Evolutionary conservation across 2,113 vertebrate species (phyloP), one percentile per base, ranked within the genome.

Genomic region (pig (Sus scrofa)): DNA sequence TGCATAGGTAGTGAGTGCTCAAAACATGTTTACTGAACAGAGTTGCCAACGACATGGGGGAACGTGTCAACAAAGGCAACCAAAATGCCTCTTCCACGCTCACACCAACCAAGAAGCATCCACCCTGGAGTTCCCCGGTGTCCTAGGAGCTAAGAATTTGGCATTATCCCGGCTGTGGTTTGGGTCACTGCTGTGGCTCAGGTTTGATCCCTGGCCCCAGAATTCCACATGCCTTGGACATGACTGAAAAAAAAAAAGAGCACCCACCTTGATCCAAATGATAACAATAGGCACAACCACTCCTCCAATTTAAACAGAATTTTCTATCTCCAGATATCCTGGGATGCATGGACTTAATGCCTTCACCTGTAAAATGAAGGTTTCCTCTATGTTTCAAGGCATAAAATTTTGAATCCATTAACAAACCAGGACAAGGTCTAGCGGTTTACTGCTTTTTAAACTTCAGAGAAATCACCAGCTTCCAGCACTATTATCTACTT

Each of bases 391-490:
- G 11, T 27, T 63, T 77, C 70, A 83, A 54, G 19, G 52, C 32
- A 89, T n/a, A 20, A 73, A 75, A 91, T 6, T 44, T 65, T 70
- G 24, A 60, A 82, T 24, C 77, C 68, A 68, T 22, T 56, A 90
- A 56, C 34, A 86, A 54, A 71, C 74, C 37, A 92, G 60, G 91
- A 68, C 82, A 92, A 26, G 19, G 44, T 86, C 71, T 54, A 56
- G 24, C 7, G 87, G 91, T 90, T 94, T 15, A 63, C 37, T 27
- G 39, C 37, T 65, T 86, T 94, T 85, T 86, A 78, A 91, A 86
- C n/a, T 86, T 86, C 32, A 68, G 63, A 83, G 77, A 77, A 97
- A 93, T 73, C 71, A 88, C 58, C 12, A n/a, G 34, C 20, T 70
- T 88, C 82, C 56, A 24, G 52, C n/a, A 67, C 44, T 56, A 52